A percentile compares a stretch with the other conserved stretches of the same genome.
These are phyloP conservation scores for Elanoides forficatus DNA, from an alignment of 2,113 vertebrate species.

Conservation along the genomic window DNA sequence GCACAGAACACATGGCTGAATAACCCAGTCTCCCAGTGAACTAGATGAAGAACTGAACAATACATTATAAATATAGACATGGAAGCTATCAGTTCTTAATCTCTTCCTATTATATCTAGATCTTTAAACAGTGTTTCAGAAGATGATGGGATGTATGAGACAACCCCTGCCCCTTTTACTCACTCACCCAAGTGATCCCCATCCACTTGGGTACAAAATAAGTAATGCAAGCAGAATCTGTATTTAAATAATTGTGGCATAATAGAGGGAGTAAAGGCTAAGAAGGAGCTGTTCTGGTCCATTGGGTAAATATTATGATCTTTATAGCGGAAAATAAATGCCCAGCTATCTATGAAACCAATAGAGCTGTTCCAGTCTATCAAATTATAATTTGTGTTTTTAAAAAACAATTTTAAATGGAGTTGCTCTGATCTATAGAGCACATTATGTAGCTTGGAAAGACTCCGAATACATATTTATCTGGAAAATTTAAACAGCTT, in stretches of 20 bases:
- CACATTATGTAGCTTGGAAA: constrained; percentile 15
- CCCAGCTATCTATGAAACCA: constrained; percentile 44
- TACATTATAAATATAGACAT: constrained; percentile 1
- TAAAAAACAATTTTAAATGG: constrained; percentile 40
- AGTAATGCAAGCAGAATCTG: constrained; percentile 6
- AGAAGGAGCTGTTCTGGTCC: constrained; percentile 61
- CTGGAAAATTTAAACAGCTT: background rate
- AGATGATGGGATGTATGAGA: background rate
- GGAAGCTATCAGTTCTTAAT: background rate
- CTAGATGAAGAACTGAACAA: background rate
- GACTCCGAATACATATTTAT: constrained; percentile 16
- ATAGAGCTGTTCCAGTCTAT: constrained; percentile 51
- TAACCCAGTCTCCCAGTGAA: constrained; percentile 10
- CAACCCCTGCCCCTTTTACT: constrained; percentile 27
- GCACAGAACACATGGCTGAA: constrained; percentile 6
- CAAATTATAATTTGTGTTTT: constrained; percentile 38
- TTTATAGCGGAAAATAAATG: constrained; percentile 61
- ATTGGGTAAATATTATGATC: constrained; percentile 57
- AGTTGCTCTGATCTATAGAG: constrained; percentile 20
- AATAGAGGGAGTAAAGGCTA: constrained; percentile 55
- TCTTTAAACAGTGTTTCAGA: background rate
- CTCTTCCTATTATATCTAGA: background rate
- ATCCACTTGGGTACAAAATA: constrained; percentile 13
- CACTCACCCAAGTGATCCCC: constrained; percentile 16
- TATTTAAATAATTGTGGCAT: constrained; percentile 63